Evolutionary conservation across 2,113 vertebrate species (phyloP), one percentile per base, ranked within the genome.

Genomic region (Epinephelus fuscoguttatus): DNA sequence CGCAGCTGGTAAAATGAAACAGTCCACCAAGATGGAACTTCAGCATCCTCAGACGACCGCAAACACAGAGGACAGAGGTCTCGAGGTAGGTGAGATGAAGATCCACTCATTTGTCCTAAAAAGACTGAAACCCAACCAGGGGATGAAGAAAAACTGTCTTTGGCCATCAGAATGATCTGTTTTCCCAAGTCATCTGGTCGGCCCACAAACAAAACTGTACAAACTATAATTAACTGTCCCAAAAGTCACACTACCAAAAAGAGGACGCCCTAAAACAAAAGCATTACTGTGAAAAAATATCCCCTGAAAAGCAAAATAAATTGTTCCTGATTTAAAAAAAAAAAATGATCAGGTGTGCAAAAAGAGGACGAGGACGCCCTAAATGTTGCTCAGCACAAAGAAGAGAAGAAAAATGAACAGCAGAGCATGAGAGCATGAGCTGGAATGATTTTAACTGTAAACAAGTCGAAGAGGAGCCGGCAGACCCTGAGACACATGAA

Each of bases 401-500:
- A 15, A 15, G 6, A 64, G 33, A 47, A 25, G 25, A 77, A 61
- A 62, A 42, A 70, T 53, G 53, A 68, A 42, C 18, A 42, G 13
- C 27, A 42, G 62, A 69, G 50, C 7, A 6, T 21, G 25, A 42
- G 62, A 69, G 50, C 7, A 6, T 21, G 25, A 81, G 64, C 53
- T 70, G 57, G 23, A 59, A 52, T 63, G 40, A 45, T 75, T 23
- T 30, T 18, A 37, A 50, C 53, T 73, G 68, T 72, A 81, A 83
- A 72, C 33, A 75, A 81, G 56, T 75, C 33, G 25, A 52, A 89
- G 27, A 68, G 70, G 64, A 75, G 64, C 74, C 47, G 47, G 23
- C 21, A 61, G 69, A 75, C 21, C 52, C 69, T 62, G 40, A 77
- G 66, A 81, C 57, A 59, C 67, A 68, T 78, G 72, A 78, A 87